Conservation (phyloP, 2,888 invertebrate genomes). For the Meloe dianella region DNA sequence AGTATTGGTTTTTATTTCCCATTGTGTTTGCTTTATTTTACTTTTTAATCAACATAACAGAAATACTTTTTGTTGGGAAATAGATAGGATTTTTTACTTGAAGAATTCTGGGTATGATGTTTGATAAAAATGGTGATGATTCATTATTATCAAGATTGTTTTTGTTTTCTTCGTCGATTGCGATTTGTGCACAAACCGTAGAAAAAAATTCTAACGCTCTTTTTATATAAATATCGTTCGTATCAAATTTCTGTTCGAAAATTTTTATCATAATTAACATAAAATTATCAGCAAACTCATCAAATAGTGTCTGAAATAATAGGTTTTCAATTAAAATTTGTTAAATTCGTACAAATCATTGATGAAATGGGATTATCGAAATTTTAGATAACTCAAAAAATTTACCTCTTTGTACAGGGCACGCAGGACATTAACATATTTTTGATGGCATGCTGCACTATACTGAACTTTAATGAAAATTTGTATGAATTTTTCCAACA, state of each 20-base stretch:
- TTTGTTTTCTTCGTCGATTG: constrained; percentile 18
- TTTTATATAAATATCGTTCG: constrained; percentile 34
- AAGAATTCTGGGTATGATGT: constrained; percentile 33
- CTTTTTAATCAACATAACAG: too few species aligned
- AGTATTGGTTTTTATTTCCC: too few species aligned
- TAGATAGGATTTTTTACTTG: constrained; percentile 24
- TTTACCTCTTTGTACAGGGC: constrained; percentile 38
- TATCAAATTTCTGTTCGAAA: constrained; percentile 28
- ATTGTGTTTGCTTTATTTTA: too few species aligned
- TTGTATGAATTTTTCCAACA: constrained; percentile 20
- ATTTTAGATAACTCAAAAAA: constrained; percentile 3
- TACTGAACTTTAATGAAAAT: constrained; percentile 38
- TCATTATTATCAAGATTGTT: constrained; percentile 26
- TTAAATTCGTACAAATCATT: too few species aligned
- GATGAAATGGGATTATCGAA: neutral
- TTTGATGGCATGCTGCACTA: constrained; percentile 38
- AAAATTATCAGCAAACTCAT: constrained; percentile 34
- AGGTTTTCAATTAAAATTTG: neutral
- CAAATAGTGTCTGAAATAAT: constrained; percentile 30
- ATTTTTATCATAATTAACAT: constrained; percentile 28
- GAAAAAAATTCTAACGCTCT: constrained; percentile 40
- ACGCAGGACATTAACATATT: constrained; percentile 37
- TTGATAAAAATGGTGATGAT: constrained; percentile 34
- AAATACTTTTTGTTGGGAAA: neutral
- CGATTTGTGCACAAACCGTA: constrained; percentile 38